phyloP scores from a whole-genome alignment of 1,140 invertebrate species.

The Temnothorax curvispinosus region DNA sequence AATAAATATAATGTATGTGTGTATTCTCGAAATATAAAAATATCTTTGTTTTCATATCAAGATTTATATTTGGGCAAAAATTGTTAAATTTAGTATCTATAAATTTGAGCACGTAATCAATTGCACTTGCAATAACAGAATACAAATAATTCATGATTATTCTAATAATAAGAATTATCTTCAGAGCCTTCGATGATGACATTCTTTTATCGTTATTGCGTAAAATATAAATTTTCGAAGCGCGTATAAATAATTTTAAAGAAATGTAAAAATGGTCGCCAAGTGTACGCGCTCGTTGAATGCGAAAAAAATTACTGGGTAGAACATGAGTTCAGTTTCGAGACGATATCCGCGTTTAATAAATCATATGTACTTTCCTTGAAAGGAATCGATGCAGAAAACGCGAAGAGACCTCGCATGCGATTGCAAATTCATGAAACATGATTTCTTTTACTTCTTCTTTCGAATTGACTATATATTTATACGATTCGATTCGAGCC shows the following conservation, averaged over 20 bases:
- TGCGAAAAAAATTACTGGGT: background rate
- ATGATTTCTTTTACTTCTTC: background rate
- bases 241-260: background rate
- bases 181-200: background rate
- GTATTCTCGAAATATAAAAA: background rate
- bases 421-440: background rate
- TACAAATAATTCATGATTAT: background rate
- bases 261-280: background rate
- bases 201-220: background rate
- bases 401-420: background rate
- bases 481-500: background rate
- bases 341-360: conserved; percentile 7
- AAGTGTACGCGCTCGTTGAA: background rate
- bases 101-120: background rate
- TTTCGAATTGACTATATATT: background rate
- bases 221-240: background rate
- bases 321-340: background rate
- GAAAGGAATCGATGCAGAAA: background rate
- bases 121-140: background rate
- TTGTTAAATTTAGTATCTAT: conserved; percentile 18
- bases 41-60: background rate
- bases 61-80: background rate
- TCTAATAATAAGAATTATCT: background rate
- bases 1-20: background rate
- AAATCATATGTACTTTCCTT: background rate